Evolutionary conservation across 2,888 invertebrate species (phyloP), one percentile per base, ranked within the genome.

Genomic region (Plemyria rubiginata): DNA sequence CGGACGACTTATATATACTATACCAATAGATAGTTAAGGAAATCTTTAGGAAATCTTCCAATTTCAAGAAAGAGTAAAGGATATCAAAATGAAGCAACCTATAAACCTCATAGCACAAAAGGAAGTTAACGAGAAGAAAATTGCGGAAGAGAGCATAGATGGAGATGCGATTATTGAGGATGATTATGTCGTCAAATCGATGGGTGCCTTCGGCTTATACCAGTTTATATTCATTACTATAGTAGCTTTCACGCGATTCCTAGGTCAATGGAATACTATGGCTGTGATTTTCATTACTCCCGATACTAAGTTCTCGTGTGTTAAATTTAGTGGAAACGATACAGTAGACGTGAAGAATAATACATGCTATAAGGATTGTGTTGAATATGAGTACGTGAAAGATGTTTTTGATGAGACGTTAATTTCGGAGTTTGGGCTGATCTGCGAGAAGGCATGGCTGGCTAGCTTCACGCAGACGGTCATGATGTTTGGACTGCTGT

Each of bases 141-240:
- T 13, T n/a, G 45, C 38, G 11, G 53, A 28, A 46, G 43, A 43
- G 11, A 49, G 28, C 15, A 50, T n/a, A 43, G 41, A 59, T 12
- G 54, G 64, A 28, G 48, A 54, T 11, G 60, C 66, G 15, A 53
- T 61, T 6, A 13, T 67, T 32, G 75, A 81, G 57, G 77, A 81
- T 54, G 86, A 88, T 66, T 87, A 87, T 60, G 65, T 88, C 1
- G 77, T 76, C 4, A 79, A 80, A 57, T 78, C 80, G 0, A 85
- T 86, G 55, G 88, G 87, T 28, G 75, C 78, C 0, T 81, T 83
- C 36, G 87, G 87, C 7, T 22, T 70, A 7, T 85, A 84, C 80
- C 86, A 87, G 70, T 74, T 76, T 0, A 56, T 71, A 9, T 71
- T 73, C 8, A 77, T 78, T 32, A 15, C 67, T 0, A 62, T 77